phyloP scores from a whole-genome alignment of 1,140 invertebrate genomes.

The Papilio dardanus region DNA sequence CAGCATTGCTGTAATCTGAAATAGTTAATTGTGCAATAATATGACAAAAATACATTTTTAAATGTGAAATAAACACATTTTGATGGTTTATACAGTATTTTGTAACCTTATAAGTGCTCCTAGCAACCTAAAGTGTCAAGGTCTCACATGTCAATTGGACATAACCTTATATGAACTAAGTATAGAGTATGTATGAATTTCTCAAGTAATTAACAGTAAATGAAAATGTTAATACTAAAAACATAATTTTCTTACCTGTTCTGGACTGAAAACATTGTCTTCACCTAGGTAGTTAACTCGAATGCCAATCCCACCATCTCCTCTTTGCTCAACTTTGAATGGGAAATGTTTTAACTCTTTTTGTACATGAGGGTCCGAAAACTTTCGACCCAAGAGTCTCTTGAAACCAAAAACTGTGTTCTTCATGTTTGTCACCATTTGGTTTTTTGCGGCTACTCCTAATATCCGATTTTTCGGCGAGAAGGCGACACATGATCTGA shows the following conservation, averaged over 20 bases:
- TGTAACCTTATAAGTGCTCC: slow-evolving; percentile 32
- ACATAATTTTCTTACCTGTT: slow-evolving; percentile 85
- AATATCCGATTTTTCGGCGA: slow-evolving; percentile 95
- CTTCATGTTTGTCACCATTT: slow-evolving; percentile 98
- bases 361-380: slow-evolving; percentile 93
- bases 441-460: slow-evolving; percentile 98
- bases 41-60: background rate
- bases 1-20: slow-evolving; percentile 94
- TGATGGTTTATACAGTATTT: background rate
- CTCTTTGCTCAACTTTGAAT: slow-evolving; percentile 87
- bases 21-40: slow-evolving; percentile 14
- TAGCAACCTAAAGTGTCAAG: slow-evolving; percentile 35
- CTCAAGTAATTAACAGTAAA: background rate
- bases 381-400: slow-evolving; percentile 93
- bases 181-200: background rate
- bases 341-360: slow-evolving; percentile 90
- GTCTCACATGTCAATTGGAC: slow-evolving; percentile 33
- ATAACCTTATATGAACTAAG: slow-evolving; percentile 31
- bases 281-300: slow-evolving; percentile 94
- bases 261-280: slow-evolving; percentile 93
- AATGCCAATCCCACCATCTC: slow-evolving; percentile 90
- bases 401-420: slow-evolving; percentile 98
- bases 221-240: background rate
- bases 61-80: background rate
- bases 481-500: slow-evolving; percentile 97